phyloP scores from a whole-genome alignment of 2,888 invertebrate genomes.

The Toxonevra muliebris region DNA sequence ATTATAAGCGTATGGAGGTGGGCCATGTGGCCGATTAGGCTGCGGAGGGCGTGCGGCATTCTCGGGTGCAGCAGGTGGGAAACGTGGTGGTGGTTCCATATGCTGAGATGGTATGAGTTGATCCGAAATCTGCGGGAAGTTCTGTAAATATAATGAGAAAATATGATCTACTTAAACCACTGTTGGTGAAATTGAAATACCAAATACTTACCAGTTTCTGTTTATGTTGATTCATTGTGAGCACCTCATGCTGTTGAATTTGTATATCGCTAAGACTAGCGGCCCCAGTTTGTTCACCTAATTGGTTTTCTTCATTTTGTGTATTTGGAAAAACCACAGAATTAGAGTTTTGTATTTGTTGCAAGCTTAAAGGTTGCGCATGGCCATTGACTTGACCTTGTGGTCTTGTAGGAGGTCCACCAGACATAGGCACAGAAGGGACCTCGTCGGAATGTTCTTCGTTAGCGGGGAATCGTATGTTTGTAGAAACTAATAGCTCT shows the following conservation, averaged over 20 bases:
- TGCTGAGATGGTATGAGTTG: conserved; percentile 64
- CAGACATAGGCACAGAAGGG: conserved; percentile 40
- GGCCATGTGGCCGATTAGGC: conserved; percentile 36
- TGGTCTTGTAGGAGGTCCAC: conserved; percentile 49
- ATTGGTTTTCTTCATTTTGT: conserved; percentile 30
- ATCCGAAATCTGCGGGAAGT: conserved; percentile 46
- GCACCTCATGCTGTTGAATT: conserved; percentile 60
- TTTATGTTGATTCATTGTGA: conserved; percentile 58
- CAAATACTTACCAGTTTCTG: conserved; percentile 54
- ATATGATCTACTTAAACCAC: not conserved
- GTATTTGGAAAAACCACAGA: conserved; percentile 60
- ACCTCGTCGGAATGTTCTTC: conserved; percentile 52
- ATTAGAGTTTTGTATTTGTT: conserved; percentile 55
- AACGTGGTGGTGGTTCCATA: conserved; percentile 59
- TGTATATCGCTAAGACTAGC: conserved; percentile 42
- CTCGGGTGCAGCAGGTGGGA: conserved; percentile 41
- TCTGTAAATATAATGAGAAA: conserved; percentile 39
- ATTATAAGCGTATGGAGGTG: conserved; percentile 47
- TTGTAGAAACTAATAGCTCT: conserved; percentile 59
- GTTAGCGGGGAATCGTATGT: conserved; percentile 61
- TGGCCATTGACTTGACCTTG: conserved; percentile 57
- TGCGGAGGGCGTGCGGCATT: conserved; percentile 37
- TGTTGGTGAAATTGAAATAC: not conserved
- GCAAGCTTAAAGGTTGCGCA: conserved; percentile 60
- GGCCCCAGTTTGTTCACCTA: conserved; percentile 25